These are phyloP conservation scores for Anthoscopus minutus DNA, from an alignment of 2,113 vertebrate genomes.

Conservation along the genomic window DNA sequence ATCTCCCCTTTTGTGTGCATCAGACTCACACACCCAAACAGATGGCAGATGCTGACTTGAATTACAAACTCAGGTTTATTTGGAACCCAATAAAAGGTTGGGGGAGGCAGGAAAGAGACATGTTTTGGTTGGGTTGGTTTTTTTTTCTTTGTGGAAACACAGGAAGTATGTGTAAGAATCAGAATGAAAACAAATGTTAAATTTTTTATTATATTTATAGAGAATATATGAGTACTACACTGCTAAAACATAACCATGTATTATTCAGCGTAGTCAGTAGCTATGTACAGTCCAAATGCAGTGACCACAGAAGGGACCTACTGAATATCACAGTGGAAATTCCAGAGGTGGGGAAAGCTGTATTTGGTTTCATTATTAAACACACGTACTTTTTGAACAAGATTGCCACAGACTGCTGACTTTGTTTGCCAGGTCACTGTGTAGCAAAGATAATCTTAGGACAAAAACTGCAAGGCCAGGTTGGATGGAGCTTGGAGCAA, in stretches of 20 bases:
- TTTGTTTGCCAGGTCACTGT: constrained; percentile 28
- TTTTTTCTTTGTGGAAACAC: constrained; percentile 29
- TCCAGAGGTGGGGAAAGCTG: background rate
- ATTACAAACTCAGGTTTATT: constrained; percentile 62
- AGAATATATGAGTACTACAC: constrained; percentile 22
- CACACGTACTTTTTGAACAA: constrained; percentile 66
- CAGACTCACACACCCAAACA: background rate
- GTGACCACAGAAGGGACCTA: background rate
- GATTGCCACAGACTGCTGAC: constrained; percentile 47
- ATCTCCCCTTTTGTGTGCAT: background rate
- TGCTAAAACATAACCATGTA: constrained; percentile 21
- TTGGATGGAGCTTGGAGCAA: background rate
- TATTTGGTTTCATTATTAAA: constrained; percentile 60
- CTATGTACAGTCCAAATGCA: constrained; percentile 16
- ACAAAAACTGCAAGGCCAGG: background rate
- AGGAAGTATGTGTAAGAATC: constrained; percentile 48
- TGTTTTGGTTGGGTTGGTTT: background rate
- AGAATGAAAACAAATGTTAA: constrained; percentile 34
- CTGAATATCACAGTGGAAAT: background rate
- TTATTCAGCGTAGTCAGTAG: constrained; percentile 19
- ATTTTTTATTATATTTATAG: constrained; percentile 67
- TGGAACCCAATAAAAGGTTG: constrained; percentile 27
- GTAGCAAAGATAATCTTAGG: background rate
- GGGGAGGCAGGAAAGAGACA: background rate
- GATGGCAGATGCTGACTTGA: constrained; percentile 25